A percentile compares a stretch with the other conserved stretches of the same genome.
These are phyloP conservation scores for Holothuria scabra DNA, from an alignment of 53 echinoderm and acorn worm genomes.

Conservation along the genomic window DNA sequence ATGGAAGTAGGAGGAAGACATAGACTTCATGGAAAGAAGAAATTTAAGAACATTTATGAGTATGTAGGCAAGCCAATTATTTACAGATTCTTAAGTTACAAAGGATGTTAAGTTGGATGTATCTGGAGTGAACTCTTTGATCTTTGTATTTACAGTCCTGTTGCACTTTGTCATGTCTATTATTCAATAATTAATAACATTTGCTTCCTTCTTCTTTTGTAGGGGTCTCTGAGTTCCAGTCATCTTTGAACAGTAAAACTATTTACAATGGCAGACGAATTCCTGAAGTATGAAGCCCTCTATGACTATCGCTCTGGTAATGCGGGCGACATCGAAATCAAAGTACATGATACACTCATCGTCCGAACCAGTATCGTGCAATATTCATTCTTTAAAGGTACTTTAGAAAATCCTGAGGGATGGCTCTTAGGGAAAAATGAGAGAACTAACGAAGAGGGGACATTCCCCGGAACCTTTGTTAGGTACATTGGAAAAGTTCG, in stretches of 20 bases:
- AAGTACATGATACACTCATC: constrained; percentile 70
- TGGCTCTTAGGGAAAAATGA: constrained; percentile 92
- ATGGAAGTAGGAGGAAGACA: no score
- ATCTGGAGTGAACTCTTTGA: no score
- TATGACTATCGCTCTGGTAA: constrained; percentile 60
- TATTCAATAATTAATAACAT: no score
- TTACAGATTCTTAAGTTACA: no score
- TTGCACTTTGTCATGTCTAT: no score
- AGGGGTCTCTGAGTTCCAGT: no score
- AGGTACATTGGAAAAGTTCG: constrained; percentile 41
- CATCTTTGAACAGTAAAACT: background rate
- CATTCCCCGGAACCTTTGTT: constrained; percentile 92
- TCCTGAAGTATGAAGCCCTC: constrained; percentile 78
- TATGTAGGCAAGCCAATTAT: no score
- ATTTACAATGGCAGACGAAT: constrained; percentile 57
- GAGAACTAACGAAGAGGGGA: constrained; percentile 78
- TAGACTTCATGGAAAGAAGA: no score
- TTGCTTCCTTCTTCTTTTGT: no score
- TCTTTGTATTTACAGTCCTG: no score
- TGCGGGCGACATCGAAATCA: constrained; percentile 76
- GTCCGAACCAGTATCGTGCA: constrained; percentile 48
- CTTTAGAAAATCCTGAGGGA: constrained; percentile 77
- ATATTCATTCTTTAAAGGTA: constrained; percentile 71
- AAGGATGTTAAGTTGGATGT: no score
- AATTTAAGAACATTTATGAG: no score